These are phyloP conservation scores for Ennomos fuscantarius DNA, from an alignment of 2,888 invertebrate species.

Conservation along the genomic window DNA sequence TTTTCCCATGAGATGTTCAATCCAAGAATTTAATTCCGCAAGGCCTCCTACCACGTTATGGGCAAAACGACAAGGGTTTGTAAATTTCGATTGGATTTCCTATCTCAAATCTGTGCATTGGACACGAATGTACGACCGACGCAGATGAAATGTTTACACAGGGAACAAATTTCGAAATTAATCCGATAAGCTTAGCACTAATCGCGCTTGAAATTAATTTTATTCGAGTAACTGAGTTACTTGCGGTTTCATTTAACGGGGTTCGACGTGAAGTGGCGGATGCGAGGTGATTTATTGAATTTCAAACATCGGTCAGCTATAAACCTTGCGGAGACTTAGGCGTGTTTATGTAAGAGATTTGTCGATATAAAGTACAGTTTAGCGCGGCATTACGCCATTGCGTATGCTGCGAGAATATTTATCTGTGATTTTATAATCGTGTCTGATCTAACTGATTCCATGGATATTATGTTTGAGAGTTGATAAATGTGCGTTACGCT, in stretches of 20 bases:
- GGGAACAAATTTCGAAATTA: slow-evolving; percentile 71
- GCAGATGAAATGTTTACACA: slow-evolving; percentile 77
- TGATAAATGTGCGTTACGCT: slow-evolving; percentile 12
- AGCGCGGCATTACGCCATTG: slow-evolving; percentile 59
- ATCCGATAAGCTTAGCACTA: slow-evolving; percentile 59
- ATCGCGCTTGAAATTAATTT: slow-evolving; percentile 66
- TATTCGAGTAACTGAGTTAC: slow-evolving; percentile 38
- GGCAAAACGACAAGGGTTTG: slow-evolving; percentile 80
- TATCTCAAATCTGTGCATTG: slow-evolving; percentile 76
- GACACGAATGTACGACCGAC: slow-evolving; percentile 67
- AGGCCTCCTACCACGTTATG: slow-evolving; percentile 82
- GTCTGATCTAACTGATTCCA: slow-evolving; percentile 16
- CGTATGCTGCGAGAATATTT: slow-evolving; percentile 22
- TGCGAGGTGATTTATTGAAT: slow-evolving; percentile 74
- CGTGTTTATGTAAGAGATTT: slow-evolving; percentile 72
- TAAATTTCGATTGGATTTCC: slow-evolving; percentile 80
- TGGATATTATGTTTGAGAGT: slow-evolving; percentile 3
- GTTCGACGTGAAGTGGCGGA: slow-evolving; percentile 68
- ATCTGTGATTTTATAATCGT: slow-evolving; percentile 27
- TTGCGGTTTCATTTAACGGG: slow-evolving; percentile 59
- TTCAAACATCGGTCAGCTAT: slow-evolving; percentile 70
- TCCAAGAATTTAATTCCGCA: slow-evolving; percentile 73
- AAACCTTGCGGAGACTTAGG: slow-evolving; percentile 62
- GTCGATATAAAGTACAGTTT: slow-evolving; percentile 63
- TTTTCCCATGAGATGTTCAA: slow-evolving; percentile 46